Evolutionary conservation across 2,888 invertebrate genomes (phyloP).

Genomic region (Strigamia maritima): DNA sequence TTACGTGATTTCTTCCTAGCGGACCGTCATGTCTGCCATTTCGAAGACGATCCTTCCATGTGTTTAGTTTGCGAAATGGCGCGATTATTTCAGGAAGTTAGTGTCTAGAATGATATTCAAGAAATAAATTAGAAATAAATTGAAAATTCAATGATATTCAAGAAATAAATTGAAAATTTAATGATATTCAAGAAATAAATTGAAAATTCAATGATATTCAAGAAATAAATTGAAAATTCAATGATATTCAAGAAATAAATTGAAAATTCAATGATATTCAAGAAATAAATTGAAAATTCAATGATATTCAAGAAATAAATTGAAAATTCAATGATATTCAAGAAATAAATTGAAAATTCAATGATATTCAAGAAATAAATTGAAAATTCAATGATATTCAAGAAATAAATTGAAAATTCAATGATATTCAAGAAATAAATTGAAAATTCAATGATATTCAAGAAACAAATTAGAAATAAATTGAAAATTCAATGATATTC

Average conservation of each 20-base stretch:
- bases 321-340: not conserved
- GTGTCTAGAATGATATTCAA: too few species aligned
- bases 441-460: not conserved
- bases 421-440: not conserved
- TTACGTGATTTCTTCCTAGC: conserved; percentile 92
- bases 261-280: not conserved
- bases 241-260: not conserved
- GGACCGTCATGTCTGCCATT: conserved; percentile 82
- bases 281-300: not conserved
- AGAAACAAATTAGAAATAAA: not conserved
- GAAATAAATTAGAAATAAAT: not conserved
- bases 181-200: not conserved
- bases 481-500: not conserved
- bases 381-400: not conserved
- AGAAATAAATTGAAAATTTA: too few species aligned
- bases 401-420: not conserved
- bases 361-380: not conserved
- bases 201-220: not conserved
- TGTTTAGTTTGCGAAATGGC: conserved; percentile 95
- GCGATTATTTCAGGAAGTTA: conserved; percentile 84
- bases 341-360: not conserved
- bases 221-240: not conserved
- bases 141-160: not conserved
- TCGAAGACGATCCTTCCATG: conserved; percentile 62
- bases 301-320: not conserved